Evolutionary conservation across 2,888 invertebrate species (phyloP).

Genomic region (Sipha maydis): DNA sequence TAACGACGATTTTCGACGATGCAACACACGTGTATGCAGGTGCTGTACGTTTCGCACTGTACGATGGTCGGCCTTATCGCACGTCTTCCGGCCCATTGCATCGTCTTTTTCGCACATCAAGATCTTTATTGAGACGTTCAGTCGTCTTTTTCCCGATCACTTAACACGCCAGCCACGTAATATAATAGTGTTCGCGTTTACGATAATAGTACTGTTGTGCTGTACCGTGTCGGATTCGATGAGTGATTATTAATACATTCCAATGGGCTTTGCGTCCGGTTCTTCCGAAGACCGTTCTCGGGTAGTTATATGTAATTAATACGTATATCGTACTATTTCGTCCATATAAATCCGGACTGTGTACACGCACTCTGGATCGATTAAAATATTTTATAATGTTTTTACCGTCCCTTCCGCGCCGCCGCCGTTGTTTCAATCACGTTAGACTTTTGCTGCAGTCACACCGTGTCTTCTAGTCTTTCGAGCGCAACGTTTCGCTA

Average conservation of each 20-base stretch:
- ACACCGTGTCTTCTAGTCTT: too few relatives aligned
- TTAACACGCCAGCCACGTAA: background rate
- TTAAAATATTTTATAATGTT: background rate
- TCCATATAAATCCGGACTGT: too few relatives aligned
- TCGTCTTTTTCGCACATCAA: background rate
- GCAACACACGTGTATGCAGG: background rate
- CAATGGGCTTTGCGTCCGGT: background rate
- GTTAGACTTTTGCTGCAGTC: too few relatives aligned
- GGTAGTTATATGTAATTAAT: background rate
- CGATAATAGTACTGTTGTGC: background rate
- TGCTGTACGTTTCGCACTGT: background rate
- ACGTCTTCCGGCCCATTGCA: background rate
- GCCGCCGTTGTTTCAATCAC: background rate
- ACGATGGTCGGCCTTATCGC: background rate
- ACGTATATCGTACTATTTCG: background rate
- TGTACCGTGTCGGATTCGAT: background rate
- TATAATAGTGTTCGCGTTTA: background rate
- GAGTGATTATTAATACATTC: too few relatives aligned
- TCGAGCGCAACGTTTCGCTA: too few relatives aligned
- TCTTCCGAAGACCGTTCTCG: background rate
- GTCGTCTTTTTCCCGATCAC: background rate
- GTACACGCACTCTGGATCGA: background rate
- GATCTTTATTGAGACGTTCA: background rate
- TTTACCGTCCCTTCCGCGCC: background rate
- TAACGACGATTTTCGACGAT: background rate